Evolutionary conservation across 2,888 invertebrate species (phyloP).

Genomic region (Matsumyia berberina): DNA sequence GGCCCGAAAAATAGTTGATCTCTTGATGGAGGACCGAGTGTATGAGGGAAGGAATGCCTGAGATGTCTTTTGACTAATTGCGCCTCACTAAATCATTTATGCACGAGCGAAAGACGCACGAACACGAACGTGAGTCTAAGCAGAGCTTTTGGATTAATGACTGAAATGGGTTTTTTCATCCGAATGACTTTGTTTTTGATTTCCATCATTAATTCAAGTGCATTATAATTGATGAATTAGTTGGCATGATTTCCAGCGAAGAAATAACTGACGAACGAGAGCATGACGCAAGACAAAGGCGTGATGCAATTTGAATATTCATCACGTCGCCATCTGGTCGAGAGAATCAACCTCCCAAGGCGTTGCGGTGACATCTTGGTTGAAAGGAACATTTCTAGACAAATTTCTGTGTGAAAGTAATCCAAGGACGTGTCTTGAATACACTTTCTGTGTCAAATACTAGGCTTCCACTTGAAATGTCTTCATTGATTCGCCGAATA

Average conservation of each 20-base stretch:
- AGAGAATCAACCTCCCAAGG: no score
- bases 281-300: no score
- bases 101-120: neutral
- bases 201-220: neutral
- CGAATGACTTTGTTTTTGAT: neutral
- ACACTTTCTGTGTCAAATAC: no score
- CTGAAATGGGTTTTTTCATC: neutral
- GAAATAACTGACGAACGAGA: no score
- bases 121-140: neutral
- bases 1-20: conserved; percentile 22
- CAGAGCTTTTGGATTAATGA: conserved; percentile 1
- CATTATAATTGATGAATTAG: neutral
- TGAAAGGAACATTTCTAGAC: no score
- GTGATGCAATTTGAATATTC: no score
- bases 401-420: no score
- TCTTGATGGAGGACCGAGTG: conserved; percentile 13
- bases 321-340: no score
- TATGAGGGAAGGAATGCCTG: neutral
- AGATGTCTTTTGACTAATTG: conserved; percentile 6
- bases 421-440: no score
- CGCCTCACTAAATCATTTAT: neutral
- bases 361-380: no score
- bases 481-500: no score
- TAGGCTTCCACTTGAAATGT: no score
- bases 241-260: neutral